phyloP scores from a whole-genome alignment of 2,797 vertebrate species.

The Sebastes steindachneri region DNA sequence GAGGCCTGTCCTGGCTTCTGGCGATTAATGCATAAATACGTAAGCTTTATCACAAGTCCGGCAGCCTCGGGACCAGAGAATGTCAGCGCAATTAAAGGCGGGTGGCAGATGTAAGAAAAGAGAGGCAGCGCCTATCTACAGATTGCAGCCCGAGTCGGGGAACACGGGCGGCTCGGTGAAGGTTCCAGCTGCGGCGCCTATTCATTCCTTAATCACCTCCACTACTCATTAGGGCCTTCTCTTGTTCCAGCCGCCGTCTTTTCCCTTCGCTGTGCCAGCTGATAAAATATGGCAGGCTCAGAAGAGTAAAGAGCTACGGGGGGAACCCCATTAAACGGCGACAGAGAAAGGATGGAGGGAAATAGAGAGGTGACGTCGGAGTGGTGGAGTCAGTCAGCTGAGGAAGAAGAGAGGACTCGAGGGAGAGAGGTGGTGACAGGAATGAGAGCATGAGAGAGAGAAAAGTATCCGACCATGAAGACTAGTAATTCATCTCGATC shows the following conservation, averaged over 20 bases:
- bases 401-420: constrained; percentile 28
- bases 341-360: constrained; percentile 33
- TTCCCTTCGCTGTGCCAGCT: constrained; percentile 46
- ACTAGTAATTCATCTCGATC: constrained; percentile 35
- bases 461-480: constrained; percentile 38
- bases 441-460: constrained; percentile 18
- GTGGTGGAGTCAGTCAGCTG: constrained; percentile 46
- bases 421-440: constrained; percentile 46
- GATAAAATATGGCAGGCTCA: constrained; percentile 70
- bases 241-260: constrained; percentile 70
- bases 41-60: constrained; percentile 71
- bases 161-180: constrained; percentile 37
- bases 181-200: constrained; percentile 55
- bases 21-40: constrained; percentile 73
- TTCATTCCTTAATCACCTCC: constrained; percentile 81
- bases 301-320: constrained; percentile 48
- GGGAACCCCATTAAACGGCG: constrained; percentile 63
- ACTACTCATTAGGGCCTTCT: constrained; percentile 75
- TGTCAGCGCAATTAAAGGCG: constrained; percentile 72
- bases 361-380: constrained; percentile 18
- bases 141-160: constrained; percentile 66
- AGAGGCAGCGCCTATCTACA: constrained; percentile 63
- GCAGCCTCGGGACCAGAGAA: constrained; percentile 64
- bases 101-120: constrained; percentile 53
- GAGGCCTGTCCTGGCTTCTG: constrained; percentile 35